phyloP scores from a whole-genome alignment of 2,888 invertebrate species.

The Luperina nickerlii region DNA sequence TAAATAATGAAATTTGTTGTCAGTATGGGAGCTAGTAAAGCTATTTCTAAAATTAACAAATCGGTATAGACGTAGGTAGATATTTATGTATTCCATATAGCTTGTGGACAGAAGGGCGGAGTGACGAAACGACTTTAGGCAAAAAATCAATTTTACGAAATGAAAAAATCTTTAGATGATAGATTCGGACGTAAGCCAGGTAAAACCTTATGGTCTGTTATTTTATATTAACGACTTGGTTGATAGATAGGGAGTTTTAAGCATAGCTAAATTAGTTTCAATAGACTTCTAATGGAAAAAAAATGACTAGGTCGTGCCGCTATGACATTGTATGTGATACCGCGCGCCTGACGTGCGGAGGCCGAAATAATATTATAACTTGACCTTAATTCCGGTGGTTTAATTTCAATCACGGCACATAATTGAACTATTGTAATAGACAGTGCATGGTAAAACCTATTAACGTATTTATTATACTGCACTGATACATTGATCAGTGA shows the following conservation, averaged over 20 bases:
- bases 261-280: conserved; percentile 37
- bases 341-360: conserved; percentile 77
- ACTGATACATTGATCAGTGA: conserved; percentile 33
- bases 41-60: conserved; percentile 53
- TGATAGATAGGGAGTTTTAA: conserved; percentile 3
- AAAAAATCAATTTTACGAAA: not conserved
- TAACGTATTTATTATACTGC: conserved; percentile 56
- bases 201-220: not conserved
- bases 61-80: conserved; percentile 63
- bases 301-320: conserved; percentile 68
- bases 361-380: conserved; percentile 74
- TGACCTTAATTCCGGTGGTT: conserved; percentile 78
- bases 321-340: conserved; percentile 76
- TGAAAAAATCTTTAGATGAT: not conserved
- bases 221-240: conserved; percentile 7
- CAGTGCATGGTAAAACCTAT: conserved; percentile 57
- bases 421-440: conserved; percentile 72
- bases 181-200: not conserved
- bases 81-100: conserved; percentile 38
- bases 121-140: not conserved
- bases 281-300: conserved; percentile 61
- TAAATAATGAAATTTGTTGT: conserved; percentile 28
- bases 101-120: conserved; percentile 17
- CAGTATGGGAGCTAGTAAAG: conserved; percentile 34
- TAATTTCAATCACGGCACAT: conserved; percentile 73